Evolutionary conservation across 2,113 vertebrate genomes (phyloP).

Genomic region (Microtus oregoni): DNA sequence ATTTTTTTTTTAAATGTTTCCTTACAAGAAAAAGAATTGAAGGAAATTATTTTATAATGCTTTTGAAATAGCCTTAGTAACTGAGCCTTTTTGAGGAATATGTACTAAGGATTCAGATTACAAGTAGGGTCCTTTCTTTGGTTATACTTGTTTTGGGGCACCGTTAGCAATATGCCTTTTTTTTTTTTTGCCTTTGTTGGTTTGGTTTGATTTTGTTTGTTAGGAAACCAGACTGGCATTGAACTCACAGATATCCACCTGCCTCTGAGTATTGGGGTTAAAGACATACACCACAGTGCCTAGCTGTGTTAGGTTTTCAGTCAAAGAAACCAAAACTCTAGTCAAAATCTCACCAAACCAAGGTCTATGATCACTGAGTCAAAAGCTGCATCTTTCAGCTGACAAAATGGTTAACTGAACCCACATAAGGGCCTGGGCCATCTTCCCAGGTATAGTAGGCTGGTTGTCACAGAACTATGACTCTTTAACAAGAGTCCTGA

Average conservation of each 20-base stretch:
- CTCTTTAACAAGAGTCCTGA: background rate
- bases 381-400: background rate
- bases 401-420: background rate
- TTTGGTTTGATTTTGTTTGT: background rate
- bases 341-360: background rate
- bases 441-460: background rate
- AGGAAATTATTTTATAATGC: background rate
- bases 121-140: background rate
- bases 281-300: background rate
- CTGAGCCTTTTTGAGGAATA: constrained; percentile 1
- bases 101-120: constrained; percentile 1
- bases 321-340: background rate
- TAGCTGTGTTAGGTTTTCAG: background rate
- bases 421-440: background rate
- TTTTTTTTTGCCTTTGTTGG: background rate
- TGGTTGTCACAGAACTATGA: background rate
- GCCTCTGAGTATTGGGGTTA: background rate
- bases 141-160: background rate
- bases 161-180: background rate
- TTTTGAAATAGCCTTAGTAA: constrained; percentile 12
- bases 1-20: background rate
- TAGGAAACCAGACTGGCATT: background rate
- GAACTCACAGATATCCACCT: background rate
- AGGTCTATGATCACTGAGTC: background rate
- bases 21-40: constrained; percentile 26